Conservation (phyloP, 2,888 invertebrate species). For the Dryococelus australis region DNA sequence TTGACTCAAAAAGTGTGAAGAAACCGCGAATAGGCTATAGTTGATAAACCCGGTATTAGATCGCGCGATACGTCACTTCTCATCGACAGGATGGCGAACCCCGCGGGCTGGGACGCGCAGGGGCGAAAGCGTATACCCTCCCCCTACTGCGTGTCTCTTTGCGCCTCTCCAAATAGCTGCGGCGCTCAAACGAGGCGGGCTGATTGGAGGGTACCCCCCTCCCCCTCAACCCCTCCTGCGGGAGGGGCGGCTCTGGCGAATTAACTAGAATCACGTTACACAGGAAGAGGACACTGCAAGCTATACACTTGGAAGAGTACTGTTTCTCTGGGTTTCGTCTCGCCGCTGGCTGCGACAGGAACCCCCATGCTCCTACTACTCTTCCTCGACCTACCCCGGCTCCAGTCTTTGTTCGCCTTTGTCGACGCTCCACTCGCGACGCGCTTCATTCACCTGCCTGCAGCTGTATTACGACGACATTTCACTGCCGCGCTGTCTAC, state of each 20-base stretch:
- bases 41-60: no score
- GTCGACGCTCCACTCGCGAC: not conserved
- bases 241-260: not conserved
- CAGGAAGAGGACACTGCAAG: slow-evolving; percentile 16
- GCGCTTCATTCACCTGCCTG: not conserved
- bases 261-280: slow-evolving; percentile 16
- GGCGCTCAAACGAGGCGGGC: slow-evolving; percentile 11
- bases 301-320: not conserved
- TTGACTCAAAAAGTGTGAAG: no score
- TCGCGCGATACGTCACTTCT: no score
- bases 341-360: not conserved
- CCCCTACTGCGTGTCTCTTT: not conserved
- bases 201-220: not conserved
- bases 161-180: not conserved
- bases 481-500: not conserved
- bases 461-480: not conserved
- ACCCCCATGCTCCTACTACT: not conserved
- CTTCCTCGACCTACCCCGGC: not conserved
- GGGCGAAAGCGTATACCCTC: not conserved
- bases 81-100: no score
- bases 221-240: no score
- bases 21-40: no score
- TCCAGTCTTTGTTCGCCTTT: not conserved
- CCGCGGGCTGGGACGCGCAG: not conserved
- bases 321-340: not conserved